These are phyloP conservation scores for Pipistrellus pipistrellus DNA, from an alignment of 2,797 vertebrate species.

Conservation along the genomic window DNA sequence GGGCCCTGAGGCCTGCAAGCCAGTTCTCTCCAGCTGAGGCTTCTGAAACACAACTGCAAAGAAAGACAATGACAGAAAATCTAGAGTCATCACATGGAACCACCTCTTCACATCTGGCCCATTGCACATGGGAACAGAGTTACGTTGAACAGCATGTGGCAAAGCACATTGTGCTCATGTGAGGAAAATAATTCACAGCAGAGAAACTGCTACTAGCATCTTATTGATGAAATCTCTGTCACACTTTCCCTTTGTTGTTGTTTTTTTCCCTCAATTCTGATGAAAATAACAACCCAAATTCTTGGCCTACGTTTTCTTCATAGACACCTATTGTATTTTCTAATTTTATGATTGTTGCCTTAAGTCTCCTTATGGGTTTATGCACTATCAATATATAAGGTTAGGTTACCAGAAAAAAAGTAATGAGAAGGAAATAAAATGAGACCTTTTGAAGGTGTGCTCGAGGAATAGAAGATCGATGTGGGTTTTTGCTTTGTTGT, in stretches of 20 bases:
- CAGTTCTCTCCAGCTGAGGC: not conserved
- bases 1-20: not conserved
- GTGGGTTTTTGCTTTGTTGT: not conserved
- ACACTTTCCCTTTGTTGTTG: not conserved
- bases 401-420: not conserved
- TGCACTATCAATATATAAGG: not conserved
- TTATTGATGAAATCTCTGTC: not conserved
- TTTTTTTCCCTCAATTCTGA: not conserved
- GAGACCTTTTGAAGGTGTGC: not conserved
- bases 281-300: constrained; percentile 31
- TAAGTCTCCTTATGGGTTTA: not conserved
- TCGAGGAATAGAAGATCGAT: not conserved
- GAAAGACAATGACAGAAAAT: not conserved
- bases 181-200: not conserved
- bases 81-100: not conserved
- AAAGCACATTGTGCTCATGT: not conserved
- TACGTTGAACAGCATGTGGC: not conserved
- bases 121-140: not conserved
- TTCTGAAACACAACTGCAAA: not conserved
- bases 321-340: not conserved
- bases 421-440: not conserved
- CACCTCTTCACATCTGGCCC: not conserved
- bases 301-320: not conserved
- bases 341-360: not conserved
- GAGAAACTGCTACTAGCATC: not conserved